Evolutionary conservation across 2,113 vertebrate genomes (phyloP).

Genomic region (Ophiodon elongatus): DNA sequence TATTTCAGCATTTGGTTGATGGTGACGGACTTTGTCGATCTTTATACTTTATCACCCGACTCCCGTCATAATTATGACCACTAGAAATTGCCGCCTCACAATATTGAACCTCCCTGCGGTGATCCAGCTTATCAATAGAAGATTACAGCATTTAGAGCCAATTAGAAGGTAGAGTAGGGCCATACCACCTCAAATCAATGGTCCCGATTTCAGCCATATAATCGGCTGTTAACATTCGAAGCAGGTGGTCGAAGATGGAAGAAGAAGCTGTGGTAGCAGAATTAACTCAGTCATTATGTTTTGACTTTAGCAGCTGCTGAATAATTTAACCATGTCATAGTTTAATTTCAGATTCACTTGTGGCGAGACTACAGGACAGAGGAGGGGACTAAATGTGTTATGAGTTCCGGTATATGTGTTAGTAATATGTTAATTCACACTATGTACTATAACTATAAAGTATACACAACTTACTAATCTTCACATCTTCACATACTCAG

Average conservation of each 20-base stretch:
- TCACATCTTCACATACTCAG: neutral
- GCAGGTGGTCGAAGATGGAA: conserved; percentile 1
- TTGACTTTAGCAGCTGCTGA: neutral
- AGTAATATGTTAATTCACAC: neutral
- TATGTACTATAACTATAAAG: neutral
- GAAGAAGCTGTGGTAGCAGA: conserved; percentile 4
- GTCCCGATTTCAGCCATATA: neutral
- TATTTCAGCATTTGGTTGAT: neutral
- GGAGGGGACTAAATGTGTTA: neutral
- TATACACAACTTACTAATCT: neutral
- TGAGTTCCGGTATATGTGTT: neutral
- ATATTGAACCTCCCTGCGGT: neutral
- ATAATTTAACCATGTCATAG: neutral
- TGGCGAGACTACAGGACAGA: neutral
- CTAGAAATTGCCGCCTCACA: neutral
- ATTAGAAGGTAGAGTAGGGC: neutral
- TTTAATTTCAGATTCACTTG: neutral
- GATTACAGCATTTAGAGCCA: neutral
- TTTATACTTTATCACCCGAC: neutral
- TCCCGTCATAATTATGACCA: neutral
- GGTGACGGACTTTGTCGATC: neutral
- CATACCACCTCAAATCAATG: neutral
- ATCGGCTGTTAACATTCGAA: neutral
- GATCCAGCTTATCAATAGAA: neutral
- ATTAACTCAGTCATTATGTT: conserved; percentile 13